Percentiles rank a stretch among this genome's conserved stretches.
Evolutionary conservation across 2,797 vertebrate genomes (phyloP).

Genomic region (Myripristis murdjan): DNA sequence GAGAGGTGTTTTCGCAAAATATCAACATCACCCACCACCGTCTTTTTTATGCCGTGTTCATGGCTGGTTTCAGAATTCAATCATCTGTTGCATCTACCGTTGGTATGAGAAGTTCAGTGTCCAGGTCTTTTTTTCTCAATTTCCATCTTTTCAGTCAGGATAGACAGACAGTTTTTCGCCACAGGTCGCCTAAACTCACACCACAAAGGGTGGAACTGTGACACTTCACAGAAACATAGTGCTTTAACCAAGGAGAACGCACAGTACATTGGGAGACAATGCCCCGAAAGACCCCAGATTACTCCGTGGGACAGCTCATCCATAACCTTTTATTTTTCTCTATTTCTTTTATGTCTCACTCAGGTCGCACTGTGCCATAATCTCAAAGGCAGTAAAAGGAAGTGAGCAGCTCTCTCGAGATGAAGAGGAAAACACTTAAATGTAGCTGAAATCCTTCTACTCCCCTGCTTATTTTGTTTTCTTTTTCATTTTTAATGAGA

Average conservation of each 20-base stretch:
- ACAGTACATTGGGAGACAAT: constrained; percentile 56
- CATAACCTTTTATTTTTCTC: constrained; percentile 55
- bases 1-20: constrained; percentile 43
- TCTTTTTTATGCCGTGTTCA: constrained; percentile 15
- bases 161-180: constrained; percentile 18
- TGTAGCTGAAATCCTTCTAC: constrained; percentile 36
- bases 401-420: constrained; percentile 52
- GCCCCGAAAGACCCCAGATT: constrained; percentile 55
- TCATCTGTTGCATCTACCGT: constrained; percentile 11
- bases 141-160: constrained; percentile 17
- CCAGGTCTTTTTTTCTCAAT: not conserved
- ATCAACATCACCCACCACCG: constrained; percentile 67
- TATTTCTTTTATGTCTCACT: constrained; percentile 51
- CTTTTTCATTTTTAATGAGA: constrained; percentile 12
- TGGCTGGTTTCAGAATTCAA: constrained; percentile 22
- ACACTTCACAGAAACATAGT: constrained; percentile 21
- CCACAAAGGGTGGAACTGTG: not conserved
- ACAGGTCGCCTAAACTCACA: constrained; percentile 1
- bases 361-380: constrained; percentile 57
- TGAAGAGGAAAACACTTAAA: constrained; percentile 42
- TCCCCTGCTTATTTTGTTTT: constrained; percentile 14
- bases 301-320: constrained; percentile 55
- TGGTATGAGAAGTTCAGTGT: not conserved
- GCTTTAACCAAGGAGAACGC: constrained; percentile 48
- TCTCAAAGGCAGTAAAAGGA: constrained; percentile 56